Evolutionary conservation across 1,140 invertebrate genomes (phyloP).

Genomic region (Choristoneura fumiferana): DNA sequence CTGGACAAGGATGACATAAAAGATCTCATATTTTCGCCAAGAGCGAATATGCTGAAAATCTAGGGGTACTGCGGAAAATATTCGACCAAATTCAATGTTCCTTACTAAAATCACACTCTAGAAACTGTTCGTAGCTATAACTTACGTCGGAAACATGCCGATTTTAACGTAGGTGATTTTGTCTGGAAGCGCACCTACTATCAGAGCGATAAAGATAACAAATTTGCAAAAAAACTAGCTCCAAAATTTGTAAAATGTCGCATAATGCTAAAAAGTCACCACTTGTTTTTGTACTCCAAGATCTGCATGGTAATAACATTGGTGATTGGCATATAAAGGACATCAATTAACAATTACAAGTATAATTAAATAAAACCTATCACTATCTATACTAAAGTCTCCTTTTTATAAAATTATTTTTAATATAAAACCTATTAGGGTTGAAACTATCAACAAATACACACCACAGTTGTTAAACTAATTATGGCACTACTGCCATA

Average conservation of each 20-base stretch:
- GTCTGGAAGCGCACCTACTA: conserved; percentile 16
- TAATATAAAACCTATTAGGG: too few species aligned
- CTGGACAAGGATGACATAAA: background rate
- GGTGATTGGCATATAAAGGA: conserved; percentile 13
- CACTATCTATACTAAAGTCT: too few species aligned
- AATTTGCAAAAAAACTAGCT: conserved; percentile 13
- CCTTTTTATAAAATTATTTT: too few species aligned
- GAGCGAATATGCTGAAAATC: conserved; percentile 19
- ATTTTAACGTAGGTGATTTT: conserved; percentile 13
- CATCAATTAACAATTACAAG: conserved; percentile 10
- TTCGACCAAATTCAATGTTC: background rate
- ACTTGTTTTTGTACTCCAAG: background rate
- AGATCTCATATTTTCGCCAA: background rate
- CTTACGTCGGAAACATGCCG: background rate
- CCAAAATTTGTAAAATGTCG: conserved; percentile 16
- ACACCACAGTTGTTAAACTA: too few species aligned
- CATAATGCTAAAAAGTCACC: conserved; percentile 13
- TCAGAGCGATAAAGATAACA: conserved; percentile 12
- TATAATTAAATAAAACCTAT: background rate
- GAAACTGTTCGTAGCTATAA: conserved; percentile 11
- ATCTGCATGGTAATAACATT: background rate
- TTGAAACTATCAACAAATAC: too few species aligned
- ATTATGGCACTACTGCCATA: too few species aligned
- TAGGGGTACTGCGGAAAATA: background rate
- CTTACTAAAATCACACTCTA: background rate